Base-by-base conservation (phyloP, 2,888 invertebrate genomes). In the Cataglyphis altisquamis region DNA sequence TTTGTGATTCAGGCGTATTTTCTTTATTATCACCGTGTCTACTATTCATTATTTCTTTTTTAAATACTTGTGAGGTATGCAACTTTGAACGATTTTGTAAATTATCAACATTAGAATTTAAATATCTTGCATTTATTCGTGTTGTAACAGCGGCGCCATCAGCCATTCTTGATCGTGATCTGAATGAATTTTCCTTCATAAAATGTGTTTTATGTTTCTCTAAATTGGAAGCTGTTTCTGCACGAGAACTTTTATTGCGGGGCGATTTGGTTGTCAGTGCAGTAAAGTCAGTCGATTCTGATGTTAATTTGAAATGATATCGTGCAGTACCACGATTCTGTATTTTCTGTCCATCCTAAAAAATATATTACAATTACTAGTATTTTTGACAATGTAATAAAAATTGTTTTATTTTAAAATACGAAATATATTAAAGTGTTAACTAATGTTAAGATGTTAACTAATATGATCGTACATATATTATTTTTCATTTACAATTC, bases 291-390 rank as follows among this genome's bases (percentile, higher is more conserved):
- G 87, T 84, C 5, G 88, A 10, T 36, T 91, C 89, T 83, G 91
- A 90, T 9, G 67, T 84, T 62, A 86, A 87, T 86, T 91, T 91
- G 29, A 88, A 67, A 68, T 89, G 91, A 80, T 91, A 94, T 75
- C 92, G 92, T n/a, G 90, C 86, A 62, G 82, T 86, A 36, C 93
- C 92, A 10, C 93, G 92, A 84, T 87, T 86, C 8, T 89, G 88
- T 63, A 87, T 25, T 84, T 89, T 92, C 80, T 89, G 92, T 72
- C 90, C 91, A 52, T 90, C 92, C 94, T 94, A 80, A 21, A 91
- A 52, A 87, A 85, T 62, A 77, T 78, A 82, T 36, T 29, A 8
- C 21, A 39, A n/a, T 8, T 36, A 29, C 0, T 29, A 29, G 15
- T 25, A 39, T 21, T 63, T 63, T 36, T 75, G n/a, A 15, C 12